Percentiles rank a stretch among this genome's conserved stretches.
Evolutionary conservation across 1,140 invertebrate species (phyloP).

Genomic region (Stenopsyche tienmushanensis): DNA sequence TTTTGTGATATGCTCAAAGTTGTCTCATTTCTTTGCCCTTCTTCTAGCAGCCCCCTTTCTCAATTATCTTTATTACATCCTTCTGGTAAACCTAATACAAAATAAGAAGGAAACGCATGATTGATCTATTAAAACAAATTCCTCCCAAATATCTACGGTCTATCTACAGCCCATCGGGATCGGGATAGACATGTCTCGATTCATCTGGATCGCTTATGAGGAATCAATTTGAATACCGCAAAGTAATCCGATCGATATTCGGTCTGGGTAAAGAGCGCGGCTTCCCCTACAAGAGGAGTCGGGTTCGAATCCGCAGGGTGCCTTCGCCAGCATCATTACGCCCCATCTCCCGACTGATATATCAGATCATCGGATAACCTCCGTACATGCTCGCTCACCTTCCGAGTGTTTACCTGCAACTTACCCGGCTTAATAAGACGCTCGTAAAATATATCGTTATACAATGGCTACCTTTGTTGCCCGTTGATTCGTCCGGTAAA

Average conservation of each 20-base stretch:
- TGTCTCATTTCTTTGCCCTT: no score
- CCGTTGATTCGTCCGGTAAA: not conserved
- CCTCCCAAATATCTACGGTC: no score
- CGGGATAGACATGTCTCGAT: not conserved
- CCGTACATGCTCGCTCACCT: no score
- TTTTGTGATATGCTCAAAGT: no score
- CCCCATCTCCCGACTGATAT: constrained; percentile 12
- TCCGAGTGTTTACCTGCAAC: no score
- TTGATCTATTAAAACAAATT: no score
- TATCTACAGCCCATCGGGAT: not conserved
- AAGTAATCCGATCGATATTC: constrained; percentile 27
- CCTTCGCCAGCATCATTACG: constrained; percentile 22
- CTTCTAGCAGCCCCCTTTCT: no score
- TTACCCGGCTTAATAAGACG: no score
- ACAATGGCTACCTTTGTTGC: not conserved
- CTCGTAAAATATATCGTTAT: not conserved
- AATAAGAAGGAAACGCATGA: no score
- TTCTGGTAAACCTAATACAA: no score
- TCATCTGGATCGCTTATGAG: not conserved
- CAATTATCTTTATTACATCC: no score
- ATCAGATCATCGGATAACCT: constrained; percentile 15
- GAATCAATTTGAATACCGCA: constrained; percentile 40
- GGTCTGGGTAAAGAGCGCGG: not conserved
- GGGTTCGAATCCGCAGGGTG: constrained; percentile 22
- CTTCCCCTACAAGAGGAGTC: not conserved